Percentiles rank a stretch among this genome's conserved stretches.
These are phyloP conservation scores for Diarsia rubi DNA, from an alignment of 2,888 invertebrate genomes.

Conservation along the genomic window DNA sequence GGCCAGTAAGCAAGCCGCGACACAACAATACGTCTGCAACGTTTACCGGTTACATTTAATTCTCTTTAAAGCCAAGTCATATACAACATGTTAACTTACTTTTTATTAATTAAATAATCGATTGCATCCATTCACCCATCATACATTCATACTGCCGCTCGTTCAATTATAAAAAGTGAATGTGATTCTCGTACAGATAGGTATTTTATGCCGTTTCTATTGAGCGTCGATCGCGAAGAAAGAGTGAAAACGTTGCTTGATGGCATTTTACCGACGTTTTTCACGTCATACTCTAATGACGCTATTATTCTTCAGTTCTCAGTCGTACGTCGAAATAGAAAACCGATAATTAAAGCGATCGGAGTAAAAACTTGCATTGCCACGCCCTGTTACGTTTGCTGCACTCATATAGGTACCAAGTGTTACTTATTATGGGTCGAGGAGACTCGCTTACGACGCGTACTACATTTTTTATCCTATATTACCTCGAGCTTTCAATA, in stretches of 20 bases:
- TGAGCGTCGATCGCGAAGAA: conserved; percentile 72
- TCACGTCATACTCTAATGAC: conserved; percentile 74
- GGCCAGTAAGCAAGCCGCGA: conserved; percentile 2
- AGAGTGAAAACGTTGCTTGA: conserved; percentile 78
- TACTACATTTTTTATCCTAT: conserved; percentile 38
- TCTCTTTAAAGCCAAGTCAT: conserved; percentile 30
- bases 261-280: conserved; percentile 74
- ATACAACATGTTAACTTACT: conserved; percentile 42
- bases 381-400: conserved; percentile 63
- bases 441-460: conserved; percentile 32
- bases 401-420: conserved; percentile 37
- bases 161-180: conserved; percentile 73
- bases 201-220: conserved; percentile 72
- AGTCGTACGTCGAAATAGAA: conserved; percentile 83
- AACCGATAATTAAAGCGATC: conserved; percentile 80
- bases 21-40: conserved; percentile 10
- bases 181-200: conserved; percentile 66
- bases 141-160: conserved; percentile 34
- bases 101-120: conserved; percentile 56
- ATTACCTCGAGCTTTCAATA: conserved; percentile 8
- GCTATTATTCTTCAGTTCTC: conserved; percentile 85
- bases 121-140: conserved; percentile 55
- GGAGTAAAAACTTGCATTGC: conserved; percentile 70
- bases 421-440: conserved; percentile 43
- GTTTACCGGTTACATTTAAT: conserved; percentile 33